A percentile compares a stretch with the other conserved stretches of the same genome.
Evolutionary conservation across 2,888 invertebrate species (phyloP).

Genomic region (Thereva nobilitata): DNA sequence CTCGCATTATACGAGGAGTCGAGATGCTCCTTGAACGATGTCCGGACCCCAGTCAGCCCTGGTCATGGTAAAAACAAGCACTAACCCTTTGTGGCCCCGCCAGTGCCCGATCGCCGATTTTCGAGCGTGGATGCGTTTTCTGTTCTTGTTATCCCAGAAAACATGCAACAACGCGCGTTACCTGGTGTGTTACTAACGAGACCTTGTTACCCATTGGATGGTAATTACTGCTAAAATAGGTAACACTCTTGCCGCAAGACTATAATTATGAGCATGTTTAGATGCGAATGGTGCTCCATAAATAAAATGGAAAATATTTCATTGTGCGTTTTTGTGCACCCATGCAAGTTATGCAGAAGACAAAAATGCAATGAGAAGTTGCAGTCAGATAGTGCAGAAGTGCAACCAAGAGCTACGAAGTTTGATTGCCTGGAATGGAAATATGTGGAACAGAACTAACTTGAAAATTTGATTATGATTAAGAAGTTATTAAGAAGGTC

Average conservation of each 20-base stretch:
- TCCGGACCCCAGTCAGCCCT: conserved; percentile 21
- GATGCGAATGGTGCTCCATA: not conserved
- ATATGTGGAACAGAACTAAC: too few species aligned
- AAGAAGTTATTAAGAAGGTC: too few species aligned
- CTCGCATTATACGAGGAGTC: conserved; percentile 25
- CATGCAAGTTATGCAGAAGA: too few species aligned
- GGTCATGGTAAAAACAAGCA: not conserved
- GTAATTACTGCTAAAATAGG: conserved; percentile 29
- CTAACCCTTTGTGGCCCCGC: conserved; percentile 3
- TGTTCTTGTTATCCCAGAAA: conserved; percentile 16
- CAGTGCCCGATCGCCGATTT: not conserved
- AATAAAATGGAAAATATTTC: too few species aligned
- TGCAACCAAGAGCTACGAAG: too few species aligned
- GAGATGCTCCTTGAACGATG: conserved; percentile 9
- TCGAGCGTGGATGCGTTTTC: conserved; percentile 1
- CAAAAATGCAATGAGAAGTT: too few species aligned
- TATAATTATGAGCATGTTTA: conserved; percentile 21
- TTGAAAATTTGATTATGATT: too few species aligned
- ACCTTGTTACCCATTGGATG: conserved; percentile 28
- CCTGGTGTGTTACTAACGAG: conserved; percentile 14
- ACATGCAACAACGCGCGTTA: conserved; percentile 12
- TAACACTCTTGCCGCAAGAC: not conserved
- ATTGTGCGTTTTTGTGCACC: too few species aligned
- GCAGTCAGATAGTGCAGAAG: too few species aligned
- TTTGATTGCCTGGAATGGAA: too few species aligned